Evolutionary conservation across 2,888 invertebrate genomes (phyloP).

Genomic region (Slavum lentiscoides): DNA sequence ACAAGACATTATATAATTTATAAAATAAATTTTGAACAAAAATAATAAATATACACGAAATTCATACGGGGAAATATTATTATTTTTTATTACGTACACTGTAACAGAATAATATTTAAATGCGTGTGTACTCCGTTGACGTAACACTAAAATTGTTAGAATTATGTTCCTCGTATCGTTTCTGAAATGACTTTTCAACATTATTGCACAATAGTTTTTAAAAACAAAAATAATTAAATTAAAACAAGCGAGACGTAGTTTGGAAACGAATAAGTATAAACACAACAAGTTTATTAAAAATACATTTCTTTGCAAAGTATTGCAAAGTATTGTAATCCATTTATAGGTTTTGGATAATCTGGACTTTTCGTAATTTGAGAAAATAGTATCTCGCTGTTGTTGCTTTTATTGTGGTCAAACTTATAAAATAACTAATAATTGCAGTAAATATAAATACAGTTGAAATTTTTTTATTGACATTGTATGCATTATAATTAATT

Average conservation of each 20-base stretch:
- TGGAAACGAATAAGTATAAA: neutral
- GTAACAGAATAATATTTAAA: too few species aligned
- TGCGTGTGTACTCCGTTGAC: too few species aligned
- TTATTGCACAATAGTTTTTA: neutral
- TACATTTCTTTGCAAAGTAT: too few species aligned
- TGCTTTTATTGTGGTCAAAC: neutral
- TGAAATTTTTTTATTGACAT: neutral
- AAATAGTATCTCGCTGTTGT: neutral
- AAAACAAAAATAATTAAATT: neutral
- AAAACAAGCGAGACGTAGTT: neutral
- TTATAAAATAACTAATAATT: neutral
- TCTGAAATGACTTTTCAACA: too few species aligned
- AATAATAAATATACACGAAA: too few species aligned
- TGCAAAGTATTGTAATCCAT: neutral
- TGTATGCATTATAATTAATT: neutral
- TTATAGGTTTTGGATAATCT: neutral
- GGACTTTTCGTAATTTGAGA: neutral
- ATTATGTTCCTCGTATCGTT: too few species aligned
- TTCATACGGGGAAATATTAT: too few species aligned
- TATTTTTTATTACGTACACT: too few species aligned
- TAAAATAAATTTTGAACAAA: too few species aligned
- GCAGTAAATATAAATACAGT: neutral
- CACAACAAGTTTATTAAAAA: too few species aligned
- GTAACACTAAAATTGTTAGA: too few species aligned
- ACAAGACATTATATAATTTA: too few species aligned